A percentile compares a stretch with the other conserved stretches of the same genome.
These are phyloP conservation scores for Sesia bembeciformis DNA, from an alignment of 2,888 invertebrate species.

Conservation along the genomic window DNA sequence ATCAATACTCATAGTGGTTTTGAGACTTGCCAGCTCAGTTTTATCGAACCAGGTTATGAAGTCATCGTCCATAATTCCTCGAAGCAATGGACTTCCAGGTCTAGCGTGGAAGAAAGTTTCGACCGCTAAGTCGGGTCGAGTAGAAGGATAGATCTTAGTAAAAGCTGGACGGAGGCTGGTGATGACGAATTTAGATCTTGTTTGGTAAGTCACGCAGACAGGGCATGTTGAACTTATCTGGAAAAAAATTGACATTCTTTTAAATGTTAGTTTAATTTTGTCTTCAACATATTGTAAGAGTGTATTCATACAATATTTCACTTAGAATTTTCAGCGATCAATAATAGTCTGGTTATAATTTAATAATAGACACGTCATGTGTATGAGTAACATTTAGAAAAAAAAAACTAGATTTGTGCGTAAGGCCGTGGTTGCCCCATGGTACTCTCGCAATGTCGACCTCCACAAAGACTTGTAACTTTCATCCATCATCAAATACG, in stretches of 20 bases:
- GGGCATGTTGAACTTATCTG: slow-evolving; percentile 76
- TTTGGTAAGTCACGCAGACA: slow-evolving; percentile 76
- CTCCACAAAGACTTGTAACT: no score
- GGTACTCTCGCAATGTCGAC: no score
- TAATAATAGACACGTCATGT: no score
- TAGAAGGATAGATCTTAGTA: slow-evolving; percentile 76
- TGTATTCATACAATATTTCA: no score
- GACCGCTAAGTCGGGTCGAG: slow-evolving; percentile 76
- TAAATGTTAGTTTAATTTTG: no score
- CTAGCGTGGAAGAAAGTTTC: slow-evolving; percentile 78
- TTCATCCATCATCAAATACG: no score
- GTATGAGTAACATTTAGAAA: no score
- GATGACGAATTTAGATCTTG: slow-evolving; percentile 74
- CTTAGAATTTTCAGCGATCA: no score
- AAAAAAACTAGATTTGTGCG: no score
- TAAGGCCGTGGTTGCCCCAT: no score
- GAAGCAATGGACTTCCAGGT: slow-evolving; percentile 73
- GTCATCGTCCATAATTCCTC: slow-evolving; percentile 78
- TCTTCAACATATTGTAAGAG: no score
- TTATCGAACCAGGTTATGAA: slow-evolving; percentile 80
- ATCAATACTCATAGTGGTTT: slow-evolving; percentile 57
- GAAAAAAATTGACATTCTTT: slow-evolving; percentile 11
- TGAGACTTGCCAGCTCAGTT: slow-evolving; percentile 64
- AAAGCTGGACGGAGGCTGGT: slow-evolving; percentile 77
- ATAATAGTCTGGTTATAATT: no score